A percentile compares a stretch with the other conserved stretches of the same genome.
These are phyloP conservation scores for Paralinhomoeus sp. DNA, from an alignment of 2,888 invertebrate genomes.

Conservation along the genomic window DNA sequence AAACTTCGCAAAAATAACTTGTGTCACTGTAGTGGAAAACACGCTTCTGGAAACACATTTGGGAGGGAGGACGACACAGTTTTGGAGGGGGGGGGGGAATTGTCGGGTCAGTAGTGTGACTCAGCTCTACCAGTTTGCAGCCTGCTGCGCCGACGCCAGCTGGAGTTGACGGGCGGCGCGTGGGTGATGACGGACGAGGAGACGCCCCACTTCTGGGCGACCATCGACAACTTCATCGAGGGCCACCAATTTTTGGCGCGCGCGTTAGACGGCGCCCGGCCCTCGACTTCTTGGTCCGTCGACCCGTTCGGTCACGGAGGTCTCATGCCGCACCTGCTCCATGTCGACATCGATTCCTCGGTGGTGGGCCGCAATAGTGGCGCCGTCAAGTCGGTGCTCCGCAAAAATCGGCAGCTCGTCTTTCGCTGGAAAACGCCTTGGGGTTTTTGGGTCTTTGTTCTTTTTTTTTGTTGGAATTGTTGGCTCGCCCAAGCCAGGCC, in stretches of 20 bases:
- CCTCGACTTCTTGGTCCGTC: conserved; percentile 41
- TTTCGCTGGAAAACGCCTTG: conserved; percentile 69
- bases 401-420: conserved; percentile 54
- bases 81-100: too few relatives aligned
- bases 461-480: not conserved
- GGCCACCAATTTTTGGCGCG: conserved; percentile 32
- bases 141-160: conserved; percentile 52
- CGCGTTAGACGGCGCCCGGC: conserved; percentile 9
- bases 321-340: conserved; percentile 67
- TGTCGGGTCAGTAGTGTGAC: not conserved
- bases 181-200: conserved; percentile 96
- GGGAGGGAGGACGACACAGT: not conserved
- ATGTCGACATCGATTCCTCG: conserved; percentile 56
- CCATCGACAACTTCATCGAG: conserved; percentile 60
- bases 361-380: conserved; percentile 73
- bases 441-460: conserved; percentile 13
- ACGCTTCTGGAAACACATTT: not conserved
- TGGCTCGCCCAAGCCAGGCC: not conserved
- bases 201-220: conserved; percentile 60
- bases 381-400: conserved; percentile 60
- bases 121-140: not conserved
- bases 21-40: too few relatives aligned
- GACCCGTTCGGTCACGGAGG: conserved; percentile 92
- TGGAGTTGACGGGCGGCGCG: conserved; percentile 74
- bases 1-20: too few relatives aligned